Percentiles rank a stretch among this genome's conserved stretches.
These are phyloP conservation scores for Stichopus chloronotus DNA, from an alignment of 35 echinoderm and acorn worm species.

Conservation along the genomic window DNA sequence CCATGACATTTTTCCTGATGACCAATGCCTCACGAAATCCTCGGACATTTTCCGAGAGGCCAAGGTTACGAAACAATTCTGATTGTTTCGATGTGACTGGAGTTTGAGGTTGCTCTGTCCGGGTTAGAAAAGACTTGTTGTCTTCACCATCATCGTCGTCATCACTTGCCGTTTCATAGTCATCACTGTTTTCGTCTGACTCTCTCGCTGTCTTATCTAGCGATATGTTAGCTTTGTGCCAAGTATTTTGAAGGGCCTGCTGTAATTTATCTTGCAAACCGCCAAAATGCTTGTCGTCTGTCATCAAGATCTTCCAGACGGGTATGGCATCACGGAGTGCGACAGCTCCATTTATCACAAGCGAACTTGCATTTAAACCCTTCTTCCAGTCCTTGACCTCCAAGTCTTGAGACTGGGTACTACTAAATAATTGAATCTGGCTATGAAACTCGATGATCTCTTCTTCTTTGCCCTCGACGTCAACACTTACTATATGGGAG, in stretches of 20 bases:
- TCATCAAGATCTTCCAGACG: neutral
- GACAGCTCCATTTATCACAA: neutral
- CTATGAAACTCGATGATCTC: constrained; percentile 8
- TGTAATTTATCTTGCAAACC: neutral
- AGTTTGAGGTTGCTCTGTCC: neutral
- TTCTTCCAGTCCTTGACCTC: constrained; percentile 1
- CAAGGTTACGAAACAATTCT: neutral
- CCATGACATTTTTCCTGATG: neutral
- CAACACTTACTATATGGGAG: neutral
- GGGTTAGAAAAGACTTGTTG: neutral
- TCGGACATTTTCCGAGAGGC: neutral
- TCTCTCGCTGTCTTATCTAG: too few species aligned
- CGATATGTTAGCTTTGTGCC: too few species aligned
- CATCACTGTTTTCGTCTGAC: neutral
- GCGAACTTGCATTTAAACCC: neutral
- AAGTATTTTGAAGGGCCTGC: neutral
- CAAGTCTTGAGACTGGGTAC: neutral
- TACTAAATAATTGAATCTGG: neutral
- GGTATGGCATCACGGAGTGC: neutral
- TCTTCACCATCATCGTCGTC: neutral
- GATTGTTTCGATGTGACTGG: neutral
- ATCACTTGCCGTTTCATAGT: constrained; percentile 17
- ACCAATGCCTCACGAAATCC: neutral
- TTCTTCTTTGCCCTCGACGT: neutral
- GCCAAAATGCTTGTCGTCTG: neutral